Conservation (phyloP, 2,888 invertebrate species). For the Euplexia lucipara region DNA sequence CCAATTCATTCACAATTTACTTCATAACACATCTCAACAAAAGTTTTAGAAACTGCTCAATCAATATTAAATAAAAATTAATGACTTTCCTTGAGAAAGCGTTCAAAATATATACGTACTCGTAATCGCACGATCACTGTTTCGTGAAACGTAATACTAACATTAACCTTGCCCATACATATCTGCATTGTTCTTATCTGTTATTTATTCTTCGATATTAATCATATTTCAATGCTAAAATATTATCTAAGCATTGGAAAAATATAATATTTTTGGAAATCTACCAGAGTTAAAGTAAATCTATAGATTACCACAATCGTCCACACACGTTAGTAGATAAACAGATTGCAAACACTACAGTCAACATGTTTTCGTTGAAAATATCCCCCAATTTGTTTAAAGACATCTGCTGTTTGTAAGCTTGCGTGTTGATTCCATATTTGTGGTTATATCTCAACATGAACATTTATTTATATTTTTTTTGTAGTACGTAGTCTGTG, state of each 20-base stretch:
- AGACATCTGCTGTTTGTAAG: slow-evolving; percentile 49
- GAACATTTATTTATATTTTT: slow-evolving; percentile 32
- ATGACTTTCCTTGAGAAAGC: slow-evolving; percentile 56
- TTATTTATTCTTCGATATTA: slow-evolving; percentile 51
- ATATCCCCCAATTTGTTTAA: slow-evolving; percentile 32
- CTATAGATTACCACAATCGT: slow-evolving; percentile 65
- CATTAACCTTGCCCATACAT: slow-evolving; percentile 58
- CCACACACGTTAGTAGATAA: slow-evolving; percentile 61
- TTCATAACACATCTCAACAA: slow-evolving; percentile 29
- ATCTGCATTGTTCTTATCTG: slow-evolving; percentile 54
- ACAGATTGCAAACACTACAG: slow-evolving; percentile 56
- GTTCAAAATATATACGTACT: slow-evolving; percentile 36
- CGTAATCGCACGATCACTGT: slow-evolving; percentile 31
- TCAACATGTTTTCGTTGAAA: slow-evolving; percentile 68
- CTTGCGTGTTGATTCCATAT: slow-evolving; percentile 14
- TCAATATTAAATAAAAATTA: slow-evolving; percentile 38
- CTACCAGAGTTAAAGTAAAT: slow-evolving; percentile 60
- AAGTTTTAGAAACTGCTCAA: slow-evolving; percentile 24
- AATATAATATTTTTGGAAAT: slow-evolving; percentile 68
- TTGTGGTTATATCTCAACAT: slow-evolving; percentile 36
- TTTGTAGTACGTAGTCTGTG: slow-evolving; percentile 18
- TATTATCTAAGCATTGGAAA: slow-evolving; percentile 67
- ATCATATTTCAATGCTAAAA: slow-evolving; percentile 62
- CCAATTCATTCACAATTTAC: slow-evolving; percentile 4
- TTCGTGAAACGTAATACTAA: slow-evolving; percentile 46